Evolutionary conservation across 2,113 vertebrate genomes (phyloP).

Genomic region (Mystacornis crossleyi): DNA sequence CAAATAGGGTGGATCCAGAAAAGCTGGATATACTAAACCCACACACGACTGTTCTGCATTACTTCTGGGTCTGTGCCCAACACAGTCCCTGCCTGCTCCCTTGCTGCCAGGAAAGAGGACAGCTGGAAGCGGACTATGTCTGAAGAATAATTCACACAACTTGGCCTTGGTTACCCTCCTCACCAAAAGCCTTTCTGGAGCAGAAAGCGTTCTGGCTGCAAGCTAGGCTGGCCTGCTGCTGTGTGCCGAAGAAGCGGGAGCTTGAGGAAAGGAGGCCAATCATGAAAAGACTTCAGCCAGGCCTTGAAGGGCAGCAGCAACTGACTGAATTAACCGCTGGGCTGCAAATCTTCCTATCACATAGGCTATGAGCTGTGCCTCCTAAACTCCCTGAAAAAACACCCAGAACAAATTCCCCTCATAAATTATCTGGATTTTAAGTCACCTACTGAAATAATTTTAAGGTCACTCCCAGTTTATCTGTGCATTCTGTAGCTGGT

Average conservation of each 20-base stretch:
- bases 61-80: background rate
- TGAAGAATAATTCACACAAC: background rate
- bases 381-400: background rate
- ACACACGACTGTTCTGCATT: background rate
- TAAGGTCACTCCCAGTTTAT: background rate
- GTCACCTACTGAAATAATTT: background rate
- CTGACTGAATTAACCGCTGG: background rate
- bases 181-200: background rate
- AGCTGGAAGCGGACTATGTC: background rate
- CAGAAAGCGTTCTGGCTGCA: accelerated
- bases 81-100: background rate
- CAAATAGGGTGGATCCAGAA: background rate
- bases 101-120: background rate
- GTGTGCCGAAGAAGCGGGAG: accelerated
- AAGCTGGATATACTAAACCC: background rate
- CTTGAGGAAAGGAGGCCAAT: background rate
- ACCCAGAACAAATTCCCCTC: background rate
- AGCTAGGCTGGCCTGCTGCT: background rate
- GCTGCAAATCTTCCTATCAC: background rate
- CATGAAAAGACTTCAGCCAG: background rate
- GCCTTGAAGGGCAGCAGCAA: background rate
- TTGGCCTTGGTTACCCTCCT: background rate
- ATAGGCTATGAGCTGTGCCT: background rate
- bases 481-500: background rate
- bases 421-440: background rate